Conservation (phyloP, 1,140 invertebrate genomes). For the Aricia agestis region DNA sequence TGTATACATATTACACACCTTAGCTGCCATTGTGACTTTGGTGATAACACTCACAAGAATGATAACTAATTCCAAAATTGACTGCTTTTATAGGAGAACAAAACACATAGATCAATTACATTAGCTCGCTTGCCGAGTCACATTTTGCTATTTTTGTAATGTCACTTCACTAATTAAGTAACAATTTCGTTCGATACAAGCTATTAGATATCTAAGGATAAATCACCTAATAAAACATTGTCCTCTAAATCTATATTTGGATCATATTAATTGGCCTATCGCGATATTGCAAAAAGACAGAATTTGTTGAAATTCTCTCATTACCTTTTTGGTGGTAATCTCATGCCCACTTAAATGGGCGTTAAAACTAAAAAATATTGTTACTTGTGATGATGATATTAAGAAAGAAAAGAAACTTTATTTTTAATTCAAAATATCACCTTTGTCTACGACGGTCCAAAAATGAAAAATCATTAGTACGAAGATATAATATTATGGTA, state of each 20-base stretch:
- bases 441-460: too few relatives aligned
- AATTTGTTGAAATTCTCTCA: too few relatives aligned
- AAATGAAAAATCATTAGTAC: too few relatives aligned
- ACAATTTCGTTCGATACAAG: not conserved
- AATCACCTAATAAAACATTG: not conserved
- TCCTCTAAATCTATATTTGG: not conserved
- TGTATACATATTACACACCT: conserved; percentile 8
- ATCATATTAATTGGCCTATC: not conserved
- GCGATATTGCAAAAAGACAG: too few relatives aligned
- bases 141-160: not conserved
- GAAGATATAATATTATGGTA: too few relatives aligned
- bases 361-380: too few relatives aligned
- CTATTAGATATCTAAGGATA: not conserved
- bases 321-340: too few relatives aligned
- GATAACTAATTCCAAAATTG: not conserved
- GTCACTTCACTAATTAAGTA: not conserved
- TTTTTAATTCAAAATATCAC: too few relatives aligned
- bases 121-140: not conserved
- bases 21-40: conserved; percentile 22
- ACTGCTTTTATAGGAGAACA: conserved; percentile 19
- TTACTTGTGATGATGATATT: too few relatives aligned
- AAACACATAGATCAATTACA: not conserved
- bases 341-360: too few relatives aligned
- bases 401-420: too few relatives aligned
- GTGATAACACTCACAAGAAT: conserved; percentile 10